Percentiles rank a stretch among this genome's conserved stretches.
Conservation (phyloP, 2,113 vertebrate species). For the Nematolebias whitei region DNA sequence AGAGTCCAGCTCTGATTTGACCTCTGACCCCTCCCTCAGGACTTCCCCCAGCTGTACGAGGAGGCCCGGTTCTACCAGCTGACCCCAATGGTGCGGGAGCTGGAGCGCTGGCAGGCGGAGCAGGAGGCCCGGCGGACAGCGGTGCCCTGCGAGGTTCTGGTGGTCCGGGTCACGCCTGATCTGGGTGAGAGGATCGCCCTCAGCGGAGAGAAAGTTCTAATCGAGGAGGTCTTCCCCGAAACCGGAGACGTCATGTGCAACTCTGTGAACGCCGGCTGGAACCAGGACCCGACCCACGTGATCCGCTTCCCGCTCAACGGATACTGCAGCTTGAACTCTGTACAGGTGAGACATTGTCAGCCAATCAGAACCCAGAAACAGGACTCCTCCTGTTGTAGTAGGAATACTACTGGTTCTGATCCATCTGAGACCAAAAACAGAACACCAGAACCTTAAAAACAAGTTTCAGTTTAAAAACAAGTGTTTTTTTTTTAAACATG, state of each 20-base stretch:
- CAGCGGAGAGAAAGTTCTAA: conserved; percentile 91
- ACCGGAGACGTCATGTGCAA: conserved; percentile 80
- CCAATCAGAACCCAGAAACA: not conserved
- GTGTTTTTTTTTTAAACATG: too few relatives aligned
- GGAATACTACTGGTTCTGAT: not conserved
- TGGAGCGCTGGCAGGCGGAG: conserved; percentile 92
- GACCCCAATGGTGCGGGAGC: conserved; percentile 90
- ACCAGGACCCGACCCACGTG: conserved; percentile 93
- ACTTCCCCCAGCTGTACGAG: conserved; percentile 92
- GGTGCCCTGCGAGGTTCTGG: conserved; percentile 88
- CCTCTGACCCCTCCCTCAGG: conserved; percentile 67
- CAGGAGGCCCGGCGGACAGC: conserved; percentile 81
- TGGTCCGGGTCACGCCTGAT: conserved; percentile 89
- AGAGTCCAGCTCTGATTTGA: not conserved
- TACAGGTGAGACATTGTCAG: conserved; percentile 82
- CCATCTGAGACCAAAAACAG: too few relatives aligned
- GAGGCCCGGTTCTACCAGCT: conserved; percentile 93
- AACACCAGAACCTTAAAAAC: not conserved
- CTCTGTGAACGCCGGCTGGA: conserved; percentile 92
- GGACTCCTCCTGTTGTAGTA: not conserved
- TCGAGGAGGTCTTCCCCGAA: conserved; percentile 56
- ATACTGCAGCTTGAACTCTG: conserved; percentile 90
- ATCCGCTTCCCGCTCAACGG: conserved; percentile 92
- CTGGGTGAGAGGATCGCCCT: conserved; percentile 89
- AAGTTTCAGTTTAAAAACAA: too few relatives aligned